Evolutionary conservation across 2,797 vertebrate genomes (phyloP).

Genomic region (Agapornis canus): DNA sequence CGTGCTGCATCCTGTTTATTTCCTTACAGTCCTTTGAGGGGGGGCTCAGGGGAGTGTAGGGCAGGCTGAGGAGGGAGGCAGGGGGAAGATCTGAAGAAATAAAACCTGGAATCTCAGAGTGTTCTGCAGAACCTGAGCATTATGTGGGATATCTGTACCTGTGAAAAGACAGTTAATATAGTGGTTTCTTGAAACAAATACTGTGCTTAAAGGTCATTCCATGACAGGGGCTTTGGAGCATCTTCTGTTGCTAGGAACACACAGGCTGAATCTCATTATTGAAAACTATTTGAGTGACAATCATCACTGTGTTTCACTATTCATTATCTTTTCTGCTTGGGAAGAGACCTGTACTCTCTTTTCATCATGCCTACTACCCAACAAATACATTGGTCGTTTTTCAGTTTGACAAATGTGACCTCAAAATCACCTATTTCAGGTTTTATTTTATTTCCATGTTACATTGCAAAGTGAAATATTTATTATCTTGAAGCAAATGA

Average conservation of each 20-base stretch:
- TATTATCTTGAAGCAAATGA: background rate
- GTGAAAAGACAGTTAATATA: constrained; percentile 11
- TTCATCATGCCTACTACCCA: background rate
- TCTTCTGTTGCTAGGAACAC: constrained; percentile 37
- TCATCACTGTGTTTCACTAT: background rate
- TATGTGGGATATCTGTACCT: background rate
- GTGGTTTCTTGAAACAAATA: constrained; percentile 20
- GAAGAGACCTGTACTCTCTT: background rate
- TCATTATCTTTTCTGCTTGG: constrained; percentile 11
- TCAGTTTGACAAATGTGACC: background rate
- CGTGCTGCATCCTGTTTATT: background rate
- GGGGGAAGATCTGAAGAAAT: background rate
- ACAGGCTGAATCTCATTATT: constrained; percentile 43
- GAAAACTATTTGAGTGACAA: constrained; percentile 47
- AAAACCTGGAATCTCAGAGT: background rate
- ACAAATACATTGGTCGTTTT: background rate
- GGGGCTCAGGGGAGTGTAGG: background rate
- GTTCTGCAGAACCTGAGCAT: background rate
- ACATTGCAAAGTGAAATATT: background rate
- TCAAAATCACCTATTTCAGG: background rate
- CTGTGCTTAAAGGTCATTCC: constrained; percentile 49
- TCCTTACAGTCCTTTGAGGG: background rate
- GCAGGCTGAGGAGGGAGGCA: accelerated
- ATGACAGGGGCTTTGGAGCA: constrained; percentile 14
- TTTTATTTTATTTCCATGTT: constrained; percentile 16